phyloP scores from a whole-genome alignment of 2,888 invertebrate genomes.

The Lithophane semibrunnea region DNA sequence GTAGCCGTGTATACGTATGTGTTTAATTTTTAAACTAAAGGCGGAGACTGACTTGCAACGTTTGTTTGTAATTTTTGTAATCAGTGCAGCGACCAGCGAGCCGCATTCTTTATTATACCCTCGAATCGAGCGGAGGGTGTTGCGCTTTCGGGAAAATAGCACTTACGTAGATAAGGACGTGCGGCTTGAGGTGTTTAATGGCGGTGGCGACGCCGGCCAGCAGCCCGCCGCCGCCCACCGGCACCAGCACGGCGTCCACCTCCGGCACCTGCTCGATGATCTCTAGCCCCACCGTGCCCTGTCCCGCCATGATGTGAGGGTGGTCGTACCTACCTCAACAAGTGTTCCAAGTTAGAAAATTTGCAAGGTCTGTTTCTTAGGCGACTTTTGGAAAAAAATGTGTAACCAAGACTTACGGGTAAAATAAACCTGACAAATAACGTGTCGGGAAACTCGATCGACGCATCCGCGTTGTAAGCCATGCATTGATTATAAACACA shows the following conservation, averaged over 20 bases:
- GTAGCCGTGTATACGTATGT: too few relatives aligned
- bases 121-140: too few relatives aligned
- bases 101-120: neutral
- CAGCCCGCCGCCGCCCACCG: slow-evolving; percentile 98
- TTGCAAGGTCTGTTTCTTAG: too few relatives aligned
- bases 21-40: neutral
- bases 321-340: slow-evolving; percentile 94
- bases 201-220: slow-evolving; percentile 97
- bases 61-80: too few relatives aligned
- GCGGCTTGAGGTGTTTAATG: slow-evolving; percentile 95
- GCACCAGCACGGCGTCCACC: slow-evolving; percentile 97
- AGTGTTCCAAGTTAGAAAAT: neutral
- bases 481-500: neutral
- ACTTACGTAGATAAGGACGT: slow-evolving; percentile 96
- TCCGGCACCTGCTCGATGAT: slow-evolving; percentile 97
- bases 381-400: too few relatives aligned
- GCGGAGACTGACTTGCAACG: too few relatives aligned
- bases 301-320: slow-evolving; percentile 98
- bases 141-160: neutral
- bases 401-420: too few relatives aligned
- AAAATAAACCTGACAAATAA: too few relatives aligned
- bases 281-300: slow-evolving; percentile 98
- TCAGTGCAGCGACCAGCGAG: too few relatives aligned
- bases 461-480: neutral
- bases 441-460: neutral